A percentile compares a stretch with the other conserved stretches of the same genome.
These are phyloP conservation scores for Penaeus indicus DNA, from an alignment of 1,140 invertebrate genomes.

Conservation along the genomic window DNA sequence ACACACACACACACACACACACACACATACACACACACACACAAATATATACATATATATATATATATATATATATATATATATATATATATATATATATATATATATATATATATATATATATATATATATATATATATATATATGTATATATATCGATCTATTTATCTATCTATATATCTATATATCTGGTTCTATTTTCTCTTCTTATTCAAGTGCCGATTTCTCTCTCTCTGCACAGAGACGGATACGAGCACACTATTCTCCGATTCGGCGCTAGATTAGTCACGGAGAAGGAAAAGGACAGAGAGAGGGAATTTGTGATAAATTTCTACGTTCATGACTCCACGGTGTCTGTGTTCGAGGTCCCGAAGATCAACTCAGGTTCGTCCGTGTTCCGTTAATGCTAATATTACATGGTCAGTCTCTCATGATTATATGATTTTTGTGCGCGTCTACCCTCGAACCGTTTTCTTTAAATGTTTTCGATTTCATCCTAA, in stretches of 20 bases:
- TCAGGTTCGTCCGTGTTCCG: conserved; percentile 28
- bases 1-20: too few species aligned
- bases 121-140: too few species aligned
- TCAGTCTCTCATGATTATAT: not conserved
- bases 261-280: conserved; percentile 52
- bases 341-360: conserved; percentile 53
- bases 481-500: too few species aligned
- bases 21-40: too few species aligned
- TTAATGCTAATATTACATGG: not conserved
- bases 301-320: conserved; percentile 46
- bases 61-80: too few species aligned
- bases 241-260: conserved; percentile 46
- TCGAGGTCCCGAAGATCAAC: conserved; percentile 48
- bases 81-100: too few species aligned
- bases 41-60: too few species aligned
- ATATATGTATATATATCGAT: too few species aligned
- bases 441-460: not conserved
- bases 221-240: not conserved
- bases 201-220: not conserved
- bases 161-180: too few species aligned
- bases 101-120: too few species aligned
- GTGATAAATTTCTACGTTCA: conserved; percentile 47
- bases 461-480: too few species aligned
- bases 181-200: too few species aligned
- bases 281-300: conserved; percentile 39